These are phyloP conservation scores for Rhineura floridana DNA, from an alignment of 2,113 vertebrate species.

Conservation along the genomic window DNA sequence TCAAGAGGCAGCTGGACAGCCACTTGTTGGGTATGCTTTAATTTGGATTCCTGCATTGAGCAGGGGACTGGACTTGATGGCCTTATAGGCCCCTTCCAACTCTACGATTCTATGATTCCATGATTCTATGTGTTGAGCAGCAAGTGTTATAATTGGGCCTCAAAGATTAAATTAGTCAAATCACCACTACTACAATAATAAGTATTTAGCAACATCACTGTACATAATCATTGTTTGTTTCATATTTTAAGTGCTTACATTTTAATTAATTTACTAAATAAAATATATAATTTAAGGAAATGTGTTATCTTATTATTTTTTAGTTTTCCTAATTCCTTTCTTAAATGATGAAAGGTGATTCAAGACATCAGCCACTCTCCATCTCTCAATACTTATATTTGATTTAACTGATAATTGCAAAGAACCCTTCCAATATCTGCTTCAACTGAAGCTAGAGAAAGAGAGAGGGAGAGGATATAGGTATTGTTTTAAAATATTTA, in stretches of 20 bases:
- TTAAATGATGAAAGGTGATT: neutral
- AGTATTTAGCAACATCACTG: slow-evolving; percentile 2
- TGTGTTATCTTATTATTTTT: slow-evolving; percentile 11
- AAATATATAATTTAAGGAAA: slow-evolving; percentile 24
- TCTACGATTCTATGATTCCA: too few relatives aligned
- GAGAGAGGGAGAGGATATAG: slow-evolving; percentile 32
- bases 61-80: too few relatives aligned
- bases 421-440: slow-evolving; percentile 38
- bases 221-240: slow-evolving; percentile 21
- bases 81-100: too few relatives aligned
- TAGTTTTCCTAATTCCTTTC: slow-evolving; percentile 37
- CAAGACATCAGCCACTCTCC: slow-evolving; percentile 30
- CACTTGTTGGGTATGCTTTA: too few relatives aligned
- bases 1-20: too few relatives aligned
- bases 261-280: neutral
- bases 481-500: slow-evolving; percentile 37
- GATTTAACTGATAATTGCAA: neutral
- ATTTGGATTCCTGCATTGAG: too few relatives aligned
- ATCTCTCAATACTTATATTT: slow-evolving; percentile 38
- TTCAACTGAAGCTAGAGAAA: slow-evolving; percentile 40
- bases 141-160: neutral
- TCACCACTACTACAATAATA: slow-evolving; percentile 1
- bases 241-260: neutral
- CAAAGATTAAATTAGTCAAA: neutral
- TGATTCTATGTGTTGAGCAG: too few relatives aligned